These are phyloP conservation scores for Tetragnatha versicolor DNA, from an alignment of 1,140 invertebrate genomes.

Conservation along the genomic window DNA sequence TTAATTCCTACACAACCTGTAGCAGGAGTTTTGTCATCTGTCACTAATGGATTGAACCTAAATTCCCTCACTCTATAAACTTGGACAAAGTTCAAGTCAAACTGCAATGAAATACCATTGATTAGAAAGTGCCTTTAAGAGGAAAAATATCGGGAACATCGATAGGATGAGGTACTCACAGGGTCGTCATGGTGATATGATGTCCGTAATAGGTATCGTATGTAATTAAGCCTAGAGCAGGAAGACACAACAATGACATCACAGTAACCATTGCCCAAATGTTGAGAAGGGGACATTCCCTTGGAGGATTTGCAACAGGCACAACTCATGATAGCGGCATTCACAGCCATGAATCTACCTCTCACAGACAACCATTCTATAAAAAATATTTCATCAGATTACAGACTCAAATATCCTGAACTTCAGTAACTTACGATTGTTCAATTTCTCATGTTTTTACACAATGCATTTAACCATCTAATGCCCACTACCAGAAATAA, in stretches of 20 bases:
- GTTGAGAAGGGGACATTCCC: conserved; percentile 80
- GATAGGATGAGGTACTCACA: conserved; percentile 64
- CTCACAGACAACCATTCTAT: conserved; percentile 66
- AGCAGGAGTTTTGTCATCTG: conserved; percentile 58
- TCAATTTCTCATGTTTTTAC: too few relatives aligned
- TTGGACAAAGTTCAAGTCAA: conserved; percentile 80
- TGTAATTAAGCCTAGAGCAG: conserved; percentile 77
- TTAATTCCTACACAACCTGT: conserved; percentile 60
- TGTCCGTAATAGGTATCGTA: conserved; percentile 71
- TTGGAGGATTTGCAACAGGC: conserved; percentile 76
- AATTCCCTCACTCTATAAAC: conserved; percentile 78
- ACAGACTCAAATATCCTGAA: too few relatives aligned
- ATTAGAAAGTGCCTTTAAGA: background rate
- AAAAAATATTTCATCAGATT: too few relatives aligned
- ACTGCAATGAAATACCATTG: conserved; percentile 64
- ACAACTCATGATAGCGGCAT: conserved; percentile 80
- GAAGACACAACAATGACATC: conserved; percentile 80
- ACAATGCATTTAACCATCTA: too few relatives aligned
- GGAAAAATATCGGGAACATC: background rate
- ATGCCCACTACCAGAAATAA: too few relatives aligned
- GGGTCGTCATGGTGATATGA: conserved; percentile 67
- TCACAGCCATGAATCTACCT: conserved; percentile 79
- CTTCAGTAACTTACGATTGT: too few relatives aligned
- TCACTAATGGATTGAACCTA: conserved; percentile 70
- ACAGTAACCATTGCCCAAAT: conserved; percentile 81